phyloP scores from a whole-genome alignment of 2,888 invertebrate species.

The Liodrosophila aerea region DNA sequence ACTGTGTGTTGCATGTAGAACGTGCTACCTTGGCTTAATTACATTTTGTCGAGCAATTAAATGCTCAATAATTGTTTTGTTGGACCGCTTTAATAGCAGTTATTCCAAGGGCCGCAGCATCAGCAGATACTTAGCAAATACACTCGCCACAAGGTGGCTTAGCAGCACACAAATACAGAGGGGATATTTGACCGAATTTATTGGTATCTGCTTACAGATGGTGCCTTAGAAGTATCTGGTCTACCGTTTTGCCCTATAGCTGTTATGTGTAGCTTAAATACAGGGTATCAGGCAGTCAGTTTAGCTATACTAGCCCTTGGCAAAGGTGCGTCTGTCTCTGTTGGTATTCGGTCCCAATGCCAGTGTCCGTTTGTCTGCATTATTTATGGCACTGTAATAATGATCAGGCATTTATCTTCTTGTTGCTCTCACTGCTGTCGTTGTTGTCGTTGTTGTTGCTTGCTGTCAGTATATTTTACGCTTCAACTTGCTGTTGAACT shows the following conservation, averaged over 20 bases:
- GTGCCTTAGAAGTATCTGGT: too few species aligned
- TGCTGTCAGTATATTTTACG: background rate
- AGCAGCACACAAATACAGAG: too few species aligned
- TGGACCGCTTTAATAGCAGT: conserved; percentile 71
- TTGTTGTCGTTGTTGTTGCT: conserved; percentile 7
- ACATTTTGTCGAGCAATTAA: conserved; percentile 74
- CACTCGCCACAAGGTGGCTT: background rate
- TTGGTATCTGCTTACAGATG: too few species aligned
- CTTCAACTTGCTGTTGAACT: conserved; percentile 12
- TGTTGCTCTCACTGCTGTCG: conserved; percentile 25
- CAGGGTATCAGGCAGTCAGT: conserved; percentile 25
- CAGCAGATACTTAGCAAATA: conserved; percentile 7
- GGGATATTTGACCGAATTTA: too few species aligned
- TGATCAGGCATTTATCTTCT: conserved; percentile 74
- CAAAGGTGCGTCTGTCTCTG: conserved; percentile 55
- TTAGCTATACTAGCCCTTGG: conserved; percentile 23
- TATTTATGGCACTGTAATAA: conserved; percentile 73
- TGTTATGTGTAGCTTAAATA: background rate
- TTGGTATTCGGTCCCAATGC: conserved; percentile 32
- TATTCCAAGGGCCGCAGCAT: conserved; percentile 62
- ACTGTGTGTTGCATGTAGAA: conserved; percentile 23
- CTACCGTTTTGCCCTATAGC: too few species aligned
- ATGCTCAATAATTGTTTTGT: conserved; percentile 77
- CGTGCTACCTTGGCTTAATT: conserved; percentile 72
- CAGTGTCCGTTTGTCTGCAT: conserved; percentile 57